Conservation (phyloP, 2,888 invertebrate species). For the Dasysyrphus tricinctus region DNA sequence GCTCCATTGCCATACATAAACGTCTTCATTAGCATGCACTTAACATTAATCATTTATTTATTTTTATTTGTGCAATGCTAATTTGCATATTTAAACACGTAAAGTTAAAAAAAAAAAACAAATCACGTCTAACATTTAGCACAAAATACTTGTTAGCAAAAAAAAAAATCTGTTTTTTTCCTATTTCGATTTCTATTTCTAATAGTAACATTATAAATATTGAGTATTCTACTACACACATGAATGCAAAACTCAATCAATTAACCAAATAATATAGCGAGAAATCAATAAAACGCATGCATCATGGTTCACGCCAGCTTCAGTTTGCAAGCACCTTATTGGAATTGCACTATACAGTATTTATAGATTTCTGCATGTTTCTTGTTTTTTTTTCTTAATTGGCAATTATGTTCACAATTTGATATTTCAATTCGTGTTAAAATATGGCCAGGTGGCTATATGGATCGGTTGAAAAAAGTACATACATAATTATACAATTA, state of each 20-base stretch:
- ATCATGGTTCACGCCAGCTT: slow-evolving; percentile 20
- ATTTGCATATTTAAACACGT: slow-evolving; percentile 34
- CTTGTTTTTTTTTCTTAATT: slow-evolving; percentile 64
- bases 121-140: slow-evolving; percentile 22
- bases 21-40: slow-evolving; percentile 63
- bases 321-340: slow-evolving; percentile 27
- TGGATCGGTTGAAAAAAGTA: not conserved
- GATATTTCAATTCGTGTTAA: slow-evolving; percentile 55
- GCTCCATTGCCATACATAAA: slow-evolving; percentile 28
- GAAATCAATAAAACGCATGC: slow-evolving; percentile 73
- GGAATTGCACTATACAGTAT: slow-evolving; percentile 1
- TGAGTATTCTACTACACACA: slow-evolving; percentile 1
- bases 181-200: not conserved
- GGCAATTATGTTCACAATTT: slow-evolving; percentile 62
- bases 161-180: not conserved
- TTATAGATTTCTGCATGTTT: slow-evolving; percentile 47
- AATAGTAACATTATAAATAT: not conserved
- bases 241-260: slow-evolving; percentile 53
- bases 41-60: slow-evolving; percentile 52
- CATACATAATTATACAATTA: not conserved
- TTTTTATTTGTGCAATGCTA: slow-evolving; percentile 14
- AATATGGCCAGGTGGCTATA: slow-evolving; percentile 1
- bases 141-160: slow-evolving; percentile 16
- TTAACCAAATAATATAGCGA: slow-evolving; percentile 63
- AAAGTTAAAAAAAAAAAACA: slow-evolving; percentile 4